Percentiles rank a stretch among this genome's conserved stretches.
Evolutionary conservation across 2,113 vertebrate genomes (phyloP).

Genomic region (Petrocephalus microphthalmus): DNA sequence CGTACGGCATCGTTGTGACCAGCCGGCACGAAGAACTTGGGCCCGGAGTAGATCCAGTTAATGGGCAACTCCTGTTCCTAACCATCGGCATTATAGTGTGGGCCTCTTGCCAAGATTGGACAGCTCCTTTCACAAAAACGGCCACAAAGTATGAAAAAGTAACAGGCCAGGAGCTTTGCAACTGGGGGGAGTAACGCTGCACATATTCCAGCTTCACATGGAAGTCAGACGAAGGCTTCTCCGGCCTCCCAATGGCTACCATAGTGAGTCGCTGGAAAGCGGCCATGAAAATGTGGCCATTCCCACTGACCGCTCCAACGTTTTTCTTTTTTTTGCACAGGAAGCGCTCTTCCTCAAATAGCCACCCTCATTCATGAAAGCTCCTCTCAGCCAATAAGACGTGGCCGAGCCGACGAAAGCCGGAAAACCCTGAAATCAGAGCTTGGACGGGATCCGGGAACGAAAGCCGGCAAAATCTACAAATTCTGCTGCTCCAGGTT

Average conservation of each 20-base stretch:
- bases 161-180: neutral
- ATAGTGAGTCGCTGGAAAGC: neutral
- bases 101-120: neutral
- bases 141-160: neutral
- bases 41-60: slow-evolving; percentile 40
- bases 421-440: slow-evolving; percentile 16
- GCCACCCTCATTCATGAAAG: neutral
- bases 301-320: neutral
- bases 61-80: slow-evolving; percentile 22
- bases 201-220: neutral
- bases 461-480: neutral
- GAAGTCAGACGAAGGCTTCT: neutral
- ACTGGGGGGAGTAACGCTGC: neutral
- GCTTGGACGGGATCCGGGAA: neutral
- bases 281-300: neutral
- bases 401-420: neutral
- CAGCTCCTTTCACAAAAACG: neutral
- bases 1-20: neutral
- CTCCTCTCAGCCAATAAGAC: neutral
- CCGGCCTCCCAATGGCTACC: neutral
- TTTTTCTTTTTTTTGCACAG: neutral
- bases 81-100: neutral
- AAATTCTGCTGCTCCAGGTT: neutral
- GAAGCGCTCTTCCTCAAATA: neutral
- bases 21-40: slow-evolving; percentile 5